Evolutionary conservation across 2,113 vertebrate species (phyloP).

Genomic region (Condylura cristata): DNA sequence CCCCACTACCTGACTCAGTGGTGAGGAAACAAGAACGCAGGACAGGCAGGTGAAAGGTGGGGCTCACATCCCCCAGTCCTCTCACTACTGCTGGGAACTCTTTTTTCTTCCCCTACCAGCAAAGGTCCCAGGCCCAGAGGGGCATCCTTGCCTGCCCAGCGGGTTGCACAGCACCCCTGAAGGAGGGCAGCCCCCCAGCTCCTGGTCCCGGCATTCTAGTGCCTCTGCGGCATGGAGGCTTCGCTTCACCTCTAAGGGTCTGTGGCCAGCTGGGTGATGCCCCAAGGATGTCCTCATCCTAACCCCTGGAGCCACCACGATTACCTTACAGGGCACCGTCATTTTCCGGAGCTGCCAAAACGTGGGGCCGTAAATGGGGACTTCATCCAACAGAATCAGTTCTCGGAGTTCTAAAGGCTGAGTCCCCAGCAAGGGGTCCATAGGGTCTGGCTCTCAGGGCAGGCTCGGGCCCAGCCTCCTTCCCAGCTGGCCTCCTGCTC

Average conservation of each 20-base stretch:
- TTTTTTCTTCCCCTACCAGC: neutral
- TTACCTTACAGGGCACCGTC: fast-evolving
- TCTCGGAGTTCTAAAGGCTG: neutral
- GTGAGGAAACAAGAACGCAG: no score
- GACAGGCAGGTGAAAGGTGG: neutral
- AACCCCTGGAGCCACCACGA: neutral
- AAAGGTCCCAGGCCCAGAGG: neutral
- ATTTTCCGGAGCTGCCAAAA: neutral
- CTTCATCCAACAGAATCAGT: neutral
- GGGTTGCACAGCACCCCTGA: neutral
- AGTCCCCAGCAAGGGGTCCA: neutral
- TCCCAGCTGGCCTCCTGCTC: no score
- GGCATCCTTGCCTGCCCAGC: neutral
- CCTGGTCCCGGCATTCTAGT: neutral
- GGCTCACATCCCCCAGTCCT: fast-evolving
- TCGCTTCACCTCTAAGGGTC: neutral
- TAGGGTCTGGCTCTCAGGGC: fast-evolving
- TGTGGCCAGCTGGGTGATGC: neutral
- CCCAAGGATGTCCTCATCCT: neutral
- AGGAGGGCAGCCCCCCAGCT: neutral
- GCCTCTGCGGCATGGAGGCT: neutral
- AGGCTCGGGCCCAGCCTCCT: fast-evolving
- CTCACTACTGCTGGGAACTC: neutral
- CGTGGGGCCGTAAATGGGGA: neutral
- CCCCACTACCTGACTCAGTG: no score